Conservation (phyloP, 1,140 invertebrate genomes). For the Drosophila nigrodunni region DNA sequence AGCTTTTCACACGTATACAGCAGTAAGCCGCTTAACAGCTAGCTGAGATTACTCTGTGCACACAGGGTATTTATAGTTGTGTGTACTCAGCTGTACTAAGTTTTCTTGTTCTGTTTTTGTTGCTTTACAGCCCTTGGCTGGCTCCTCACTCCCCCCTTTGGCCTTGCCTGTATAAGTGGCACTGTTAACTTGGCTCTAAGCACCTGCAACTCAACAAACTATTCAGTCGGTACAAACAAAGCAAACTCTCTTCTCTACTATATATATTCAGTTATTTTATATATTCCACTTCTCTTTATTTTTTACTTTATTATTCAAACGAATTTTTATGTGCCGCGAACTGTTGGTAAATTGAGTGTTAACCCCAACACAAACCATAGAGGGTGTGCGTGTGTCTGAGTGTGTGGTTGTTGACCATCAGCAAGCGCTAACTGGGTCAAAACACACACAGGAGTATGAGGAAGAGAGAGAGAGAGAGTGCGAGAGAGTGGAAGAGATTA, state of each 20-base stretch:
- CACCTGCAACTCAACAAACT: slow-evolving; percentile 50
- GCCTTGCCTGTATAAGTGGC: not conserved
- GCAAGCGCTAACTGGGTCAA: slow-evolving; percentile 51
- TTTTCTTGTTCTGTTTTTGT: not conserved
- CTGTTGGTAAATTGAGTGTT: slow-evolving; percentile 73
- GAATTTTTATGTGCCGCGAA: slow-evolving; percentile 34
- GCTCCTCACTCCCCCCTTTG: not conserved
- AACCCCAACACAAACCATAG: slow-evolving; percentile 50
- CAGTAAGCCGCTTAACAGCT: too few species aligned
- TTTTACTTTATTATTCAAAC: slow-evolving; percentile 21
- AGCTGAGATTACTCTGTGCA: too few species aligned
- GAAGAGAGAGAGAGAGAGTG: too few species aligned
- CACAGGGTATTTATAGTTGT: too few species aligned
- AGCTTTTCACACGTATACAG: too few species aligned
- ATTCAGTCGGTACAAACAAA: slow-evolving; percentile 46
- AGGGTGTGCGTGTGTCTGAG: not conserved
- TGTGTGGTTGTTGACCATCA: slow-evolving; percentile 37
- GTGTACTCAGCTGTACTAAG: too few species aligned
- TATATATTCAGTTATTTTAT: slow-evolving; percentile 4
- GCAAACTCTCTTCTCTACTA: not conserved
- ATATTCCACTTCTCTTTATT: not conserved
- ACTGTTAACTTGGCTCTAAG: slow-evolving; percentile 26
- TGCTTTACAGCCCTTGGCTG: slow-evolving; percentile 7
- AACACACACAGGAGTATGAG: not conserved
- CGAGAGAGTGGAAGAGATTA: not conserved